Conservation (phyloP, 2,888 invertebrate genomes). For the Drosophila rubida region DNA sequence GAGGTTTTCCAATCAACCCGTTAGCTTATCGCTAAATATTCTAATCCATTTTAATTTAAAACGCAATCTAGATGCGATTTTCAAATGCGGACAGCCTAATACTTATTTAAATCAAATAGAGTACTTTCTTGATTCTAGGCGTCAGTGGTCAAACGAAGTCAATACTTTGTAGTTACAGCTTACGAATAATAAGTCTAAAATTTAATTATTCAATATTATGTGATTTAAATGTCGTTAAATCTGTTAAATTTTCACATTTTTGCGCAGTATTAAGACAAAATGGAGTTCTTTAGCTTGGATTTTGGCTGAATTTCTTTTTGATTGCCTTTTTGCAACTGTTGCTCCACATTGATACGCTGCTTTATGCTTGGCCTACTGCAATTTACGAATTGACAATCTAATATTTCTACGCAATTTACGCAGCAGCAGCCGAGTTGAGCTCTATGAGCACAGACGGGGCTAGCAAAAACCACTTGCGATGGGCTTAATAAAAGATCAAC, state of each 20-base stretch:
- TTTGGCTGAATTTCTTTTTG: neutral
- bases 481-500: constrained; percentile 71
- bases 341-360: constrained; percentile 55
- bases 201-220: too few species aligned
- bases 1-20: constrained; percentile 27
- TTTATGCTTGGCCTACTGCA: constrained; percentile 63
- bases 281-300: neutral
- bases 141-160: too few species aligned
- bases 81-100: neutral
- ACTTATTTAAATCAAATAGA: neutral
- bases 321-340: constrained; percentile 11
- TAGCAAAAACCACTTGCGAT: constrained; percentile 42
- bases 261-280: too few species aligned
- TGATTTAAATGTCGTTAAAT: too few species aligned
- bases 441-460: neutral
- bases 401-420: constrained; percentile 64
- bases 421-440: constrained; percentile 6
- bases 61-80: neutral
- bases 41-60: neutral
- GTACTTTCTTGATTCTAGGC: neutral
- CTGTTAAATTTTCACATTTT: too few species aligned
- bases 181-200: too few species aligned
- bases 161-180: too few species aligned
- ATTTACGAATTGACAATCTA: constrained; percentile 74
- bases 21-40: constrained; percentile 3